Conservation (phyloP, 2,797 vertebrate species). For the Acrossocheilus fasciatus region DNA sequence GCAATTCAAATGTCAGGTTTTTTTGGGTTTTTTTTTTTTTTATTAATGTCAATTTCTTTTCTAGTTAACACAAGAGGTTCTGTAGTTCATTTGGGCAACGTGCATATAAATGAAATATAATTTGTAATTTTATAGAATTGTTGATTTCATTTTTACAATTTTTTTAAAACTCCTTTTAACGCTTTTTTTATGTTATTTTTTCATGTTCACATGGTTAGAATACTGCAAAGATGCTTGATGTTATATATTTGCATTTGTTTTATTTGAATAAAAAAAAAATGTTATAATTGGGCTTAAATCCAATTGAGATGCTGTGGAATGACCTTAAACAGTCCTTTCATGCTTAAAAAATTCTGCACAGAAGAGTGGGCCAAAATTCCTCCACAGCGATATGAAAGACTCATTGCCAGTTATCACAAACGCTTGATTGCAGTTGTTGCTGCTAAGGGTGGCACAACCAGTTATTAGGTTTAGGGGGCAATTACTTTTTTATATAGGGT, state of each 20-base stretch:
- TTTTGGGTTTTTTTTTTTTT: background rate
- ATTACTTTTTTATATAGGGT: too few species aligned
- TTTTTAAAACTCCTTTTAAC: background rate
- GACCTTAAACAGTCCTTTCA: too few species aligned
- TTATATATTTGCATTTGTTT: background rate
- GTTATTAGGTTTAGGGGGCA: too few species aligned
- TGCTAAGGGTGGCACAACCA: too few species aligned
- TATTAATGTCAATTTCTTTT: background rate
- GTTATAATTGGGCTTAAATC: too few species aligned
- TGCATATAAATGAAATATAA: background rate
- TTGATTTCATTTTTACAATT: background rate
- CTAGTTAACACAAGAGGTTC: background rate
- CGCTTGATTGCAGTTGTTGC: too few species aligned
- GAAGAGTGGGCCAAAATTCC: too few species aligned
- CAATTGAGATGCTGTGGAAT: too few species aligned
- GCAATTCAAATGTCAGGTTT: background rate
- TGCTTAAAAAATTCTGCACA: too few species aligned
- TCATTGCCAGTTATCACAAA: too few species aligned
- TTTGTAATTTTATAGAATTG: background rate
- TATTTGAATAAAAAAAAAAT: too few species aligned
- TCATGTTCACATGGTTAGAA: background rate
- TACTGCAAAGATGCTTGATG: background rate
- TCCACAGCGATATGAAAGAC: too few species aligned
- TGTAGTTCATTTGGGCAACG: background rate
- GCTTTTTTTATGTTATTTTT: background rate